A percentile compares a stretch with the other conserved stretches of the same genome.
Evolutionary conservation across 2,113 vertebrate species (phyloP).

Genomic region (Urocitellus parryii): DNA sequence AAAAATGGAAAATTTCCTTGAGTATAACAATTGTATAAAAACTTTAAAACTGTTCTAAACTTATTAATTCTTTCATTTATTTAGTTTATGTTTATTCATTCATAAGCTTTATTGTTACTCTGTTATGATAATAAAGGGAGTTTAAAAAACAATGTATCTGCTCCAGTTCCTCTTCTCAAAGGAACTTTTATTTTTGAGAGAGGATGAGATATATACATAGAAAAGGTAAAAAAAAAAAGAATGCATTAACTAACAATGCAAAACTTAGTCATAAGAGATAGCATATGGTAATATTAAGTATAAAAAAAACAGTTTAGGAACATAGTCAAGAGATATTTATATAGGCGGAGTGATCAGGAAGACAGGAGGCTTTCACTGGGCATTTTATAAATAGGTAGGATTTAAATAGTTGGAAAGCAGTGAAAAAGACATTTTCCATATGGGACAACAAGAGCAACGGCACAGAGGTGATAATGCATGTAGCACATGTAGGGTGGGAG

Average conservation of each 20-base stretch:
- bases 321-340: conserved; percentile 42
- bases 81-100: not conserved
- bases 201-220: conserved; percentile 5
- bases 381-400: conserved; percentile 46
- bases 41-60: not conserved
- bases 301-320: conserved; percentile 17
- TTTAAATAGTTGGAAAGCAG: not conserved
- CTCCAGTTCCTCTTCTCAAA: not conserved
- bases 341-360: not conserved
- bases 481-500: rapidly evolving
- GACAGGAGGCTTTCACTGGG: not conserved
- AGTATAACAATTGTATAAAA: not conserved
- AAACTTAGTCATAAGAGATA: not conserved
- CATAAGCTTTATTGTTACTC: not conserved
- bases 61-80: not conserved
- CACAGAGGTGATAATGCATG: not conserved
- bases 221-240: conserved; percentile 37
- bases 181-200: not conserved
- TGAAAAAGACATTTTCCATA: not conserved
- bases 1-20: not conserved
- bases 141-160: not conserved
- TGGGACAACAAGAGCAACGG: not conserved
- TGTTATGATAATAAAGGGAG: not conserved
- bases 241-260: not conserved
- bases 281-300: conserved; percentile 5